Evolutionary conservation across 2,797 vertebrate genomes (phyloP).

Genomic region (Loriculus beryllinus): DNA sequence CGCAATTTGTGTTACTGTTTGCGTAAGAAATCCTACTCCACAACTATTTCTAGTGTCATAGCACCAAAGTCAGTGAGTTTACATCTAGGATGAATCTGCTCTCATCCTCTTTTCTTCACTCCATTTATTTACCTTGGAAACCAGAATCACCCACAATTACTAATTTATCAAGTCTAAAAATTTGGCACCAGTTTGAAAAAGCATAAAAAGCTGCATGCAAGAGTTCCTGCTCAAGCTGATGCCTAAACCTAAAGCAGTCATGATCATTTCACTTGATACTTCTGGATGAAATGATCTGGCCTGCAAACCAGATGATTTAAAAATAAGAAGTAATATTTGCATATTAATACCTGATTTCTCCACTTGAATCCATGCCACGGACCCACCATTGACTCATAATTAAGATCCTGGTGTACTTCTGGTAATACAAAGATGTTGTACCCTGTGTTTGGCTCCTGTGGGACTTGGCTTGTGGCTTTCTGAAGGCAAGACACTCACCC

Average conservation of each 20-base stretch:
- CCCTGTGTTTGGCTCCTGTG: not conserved
- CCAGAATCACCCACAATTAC: not conserved
- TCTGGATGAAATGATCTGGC: not conserved
- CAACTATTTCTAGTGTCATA: not conserved
- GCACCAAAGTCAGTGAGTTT: not conserved
- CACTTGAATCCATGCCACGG: not conserved
- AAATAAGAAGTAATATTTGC: not conserved
- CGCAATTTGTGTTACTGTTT: not conserved
- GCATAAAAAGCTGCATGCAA: not conserved
- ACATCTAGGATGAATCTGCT: not conserved
- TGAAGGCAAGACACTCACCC: not conserved
- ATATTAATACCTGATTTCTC: not conserved
- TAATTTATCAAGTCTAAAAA: not conserved
- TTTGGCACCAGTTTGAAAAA: not conserved
- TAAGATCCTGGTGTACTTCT: not conserved
- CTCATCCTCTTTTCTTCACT: slow-evolving; percentile 9
- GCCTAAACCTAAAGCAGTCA: not conserved
- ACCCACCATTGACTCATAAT: not conserved
- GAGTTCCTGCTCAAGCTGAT: not conserved
- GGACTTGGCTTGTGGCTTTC: not conserved
- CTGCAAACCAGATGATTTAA: not conserved
- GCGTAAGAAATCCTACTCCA: not conserved
- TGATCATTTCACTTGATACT: not conserved
- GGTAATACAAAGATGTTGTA: not conserved
- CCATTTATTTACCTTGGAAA: slow-evolving; percentile 32